These are phyloP conservation scores for Apistogramma diplotaenia DNA, from an alignment of 2,113 vertebrate genomes.

Conservation along the genomic window DNA sequence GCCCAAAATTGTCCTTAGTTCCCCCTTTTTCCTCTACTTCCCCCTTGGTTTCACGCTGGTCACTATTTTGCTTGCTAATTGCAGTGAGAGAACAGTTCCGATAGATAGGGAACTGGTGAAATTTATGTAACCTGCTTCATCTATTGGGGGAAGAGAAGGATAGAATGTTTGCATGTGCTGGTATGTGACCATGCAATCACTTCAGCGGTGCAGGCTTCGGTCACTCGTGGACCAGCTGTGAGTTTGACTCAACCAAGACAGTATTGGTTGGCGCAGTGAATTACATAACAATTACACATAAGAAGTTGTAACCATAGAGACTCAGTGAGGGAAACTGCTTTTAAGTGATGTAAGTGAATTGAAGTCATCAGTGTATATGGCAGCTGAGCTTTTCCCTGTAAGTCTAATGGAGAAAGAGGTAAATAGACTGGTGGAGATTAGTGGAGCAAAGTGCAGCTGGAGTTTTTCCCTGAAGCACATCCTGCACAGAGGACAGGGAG, in stretches of 20 bases:
- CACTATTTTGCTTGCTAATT: too few species aligned
- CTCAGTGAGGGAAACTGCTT: constrained; percentile 13
- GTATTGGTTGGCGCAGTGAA: constrained; percentile 1
- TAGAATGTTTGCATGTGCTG: background rate
- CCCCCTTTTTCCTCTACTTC: too few species aligned
- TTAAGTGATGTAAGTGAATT: background rate
- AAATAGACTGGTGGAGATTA: background rate
- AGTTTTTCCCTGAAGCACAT: constrained; percentile 28
- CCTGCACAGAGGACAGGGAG: constrained; percentile 3
- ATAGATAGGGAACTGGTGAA: too few species aligned
- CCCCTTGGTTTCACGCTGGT: too few species aligned
- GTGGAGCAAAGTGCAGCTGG: constrained; percentile 10
- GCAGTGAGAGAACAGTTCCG: too few species aligned
- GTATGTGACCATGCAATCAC: background rate
- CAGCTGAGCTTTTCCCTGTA: background rate
- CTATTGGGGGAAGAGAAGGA: background rate
- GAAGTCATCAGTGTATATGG: background rate
- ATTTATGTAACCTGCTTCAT: background rate
- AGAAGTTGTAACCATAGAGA: constrained; percentile 61
- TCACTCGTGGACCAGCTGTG: background rate
- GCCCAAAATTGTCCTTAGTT: too few species aligned
- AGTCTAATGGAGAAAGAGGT: background rate
- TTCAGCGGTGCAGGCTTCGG: background rate
- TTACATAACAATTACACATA: constrained; percentile 35
- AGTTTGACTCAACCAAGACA: background rate